phyloP scores from a whole-genome alignment of 2,888 invertebrate genomes.

The Zhuqinia jingwanae region DNA sequence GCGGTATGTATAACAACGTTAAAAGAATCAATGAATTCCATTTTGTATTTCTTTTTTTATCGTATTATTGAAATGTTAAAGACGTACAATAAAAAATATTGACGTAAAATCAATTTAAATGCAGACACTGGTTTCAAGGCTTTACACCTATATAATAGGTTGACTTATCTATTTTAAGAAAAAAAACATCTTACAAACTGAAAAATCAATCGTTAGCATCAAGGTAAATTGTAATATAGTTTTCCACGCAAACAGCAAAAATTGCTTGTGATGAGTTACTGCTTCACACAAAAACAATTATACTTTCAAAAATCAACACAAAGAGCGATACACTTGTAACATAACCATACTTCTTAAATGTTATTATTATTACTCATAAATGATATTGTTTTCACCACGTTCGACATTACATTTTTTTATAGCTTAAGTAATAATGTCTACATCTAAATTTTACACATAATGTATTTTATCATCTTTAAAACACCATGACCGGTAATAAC shows the following conservation, averaged over 20 bases:
- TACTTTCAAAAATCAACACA: conserved; percentile 7
- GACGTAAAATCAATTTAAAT: conserved; percentile 59
- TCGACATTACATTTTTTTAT: conserved; percentile 7
- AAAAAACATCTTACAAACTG: conserved; percentile 59
- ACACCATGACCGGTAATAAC: conserved; percentile 3
- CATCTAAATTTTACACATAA: neutral
- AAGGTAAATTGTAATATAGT: conserved; percentile 28
- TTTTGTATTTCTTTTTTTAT: neutral
- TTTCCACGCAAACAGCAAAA: conserved; percentile 38
- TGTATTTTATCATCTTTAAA: conserved; percentile 15
- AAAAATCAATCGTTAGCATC: conserved; percentile 34
- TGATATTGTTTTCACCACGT: conserved; percentile 34
- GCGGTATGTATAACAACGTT: no score
- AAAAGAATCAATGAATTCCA: no score
- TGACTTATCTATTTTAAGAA: conserved; percentile 52
- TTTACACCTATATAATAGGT: conserved; percentile 48
- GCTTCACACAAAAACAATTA: conserved; percentile 31
- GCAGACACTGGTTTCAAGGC: conserved; percentile 68
- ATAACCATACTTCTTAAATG: conserved; percentile 13
- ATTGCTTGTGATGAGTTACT: conserved; percentile 48
- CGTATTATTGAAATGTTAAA: no score
- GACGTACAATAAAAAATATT: conserved; percentile 25
- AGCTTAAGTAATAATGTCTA: conserved; percentile 25
- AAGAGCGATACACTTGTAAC: conserved; percentile 24
- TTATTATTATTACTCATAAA: conserved; percentile 20